phyloP scores from a whole-genome alignment of 2,888 invertebrate genomes.

The Leptarthrus brevirostris region DNA sequence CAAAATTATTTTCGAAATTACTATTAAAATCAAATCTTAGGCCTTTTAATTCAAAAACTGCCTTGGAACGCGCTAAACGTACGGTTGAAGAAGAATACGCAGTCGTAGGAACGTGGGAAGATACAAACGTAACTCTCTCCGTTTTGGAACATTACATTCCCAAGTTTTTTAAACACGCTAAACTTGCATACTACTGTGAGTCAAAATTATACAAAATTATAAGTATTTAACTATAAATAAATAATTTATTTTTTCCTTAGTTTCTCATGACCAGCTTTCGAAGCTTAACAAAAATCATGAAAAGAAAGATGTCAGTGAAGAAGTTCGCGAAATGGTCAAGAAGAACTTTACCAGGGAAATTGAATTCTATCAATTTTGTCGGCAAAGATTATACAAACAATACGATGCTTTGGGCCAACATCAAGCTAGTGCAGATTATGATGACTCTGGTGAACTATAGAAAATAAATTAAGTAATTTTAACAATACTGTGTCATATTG shows the following conservation, averaged over 20 bases:
- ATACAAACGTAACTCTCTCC: constrained; percentile 83
- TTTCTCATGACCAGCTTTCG: constrained; percentile 56
- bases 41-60: constrained; percentile 85
- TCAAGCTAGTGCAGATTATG: neutral
- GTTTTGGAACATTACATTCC: constrained; percentile 88
- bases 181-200: constrained; percentile 82
- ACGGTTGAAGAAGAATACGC: constrained; percentile 88
- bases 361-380: constrained; percentile 89
- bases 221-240: too few species aligned
- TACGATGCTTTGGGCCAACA: constrained; percentile 70
- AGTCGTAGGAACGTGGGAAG: constrained; percentile 89
- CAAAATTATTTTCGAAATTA: too few species aligned
- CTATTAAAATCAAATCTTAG: constrained; percentile 67
- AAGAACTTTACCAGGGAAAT: constrained; percentile 87
- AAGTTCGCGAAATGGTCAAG: constrained; percentile 72
- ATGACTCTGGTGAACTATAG: constrained; percentile 49
- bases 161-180: constrained; percentile 82
- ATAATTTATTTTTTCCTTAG: too few species aligned
- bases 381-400: constrained; percentile 83
- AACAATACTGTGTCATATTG: too few species aligned
- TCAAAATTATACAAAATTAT: neutral
- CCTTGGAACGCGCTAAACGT: constrained; percentile 83
- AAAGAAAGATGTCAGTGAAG: constrained; percentile 11
- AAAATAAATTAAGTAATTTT: constrained; percentile 48
- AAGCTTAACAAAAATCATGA: constrained; percentile 33